phyloP scores from a whole-genome alignment of 2,797 vertebrate genomes.

The Coilia nasus region DNA sequence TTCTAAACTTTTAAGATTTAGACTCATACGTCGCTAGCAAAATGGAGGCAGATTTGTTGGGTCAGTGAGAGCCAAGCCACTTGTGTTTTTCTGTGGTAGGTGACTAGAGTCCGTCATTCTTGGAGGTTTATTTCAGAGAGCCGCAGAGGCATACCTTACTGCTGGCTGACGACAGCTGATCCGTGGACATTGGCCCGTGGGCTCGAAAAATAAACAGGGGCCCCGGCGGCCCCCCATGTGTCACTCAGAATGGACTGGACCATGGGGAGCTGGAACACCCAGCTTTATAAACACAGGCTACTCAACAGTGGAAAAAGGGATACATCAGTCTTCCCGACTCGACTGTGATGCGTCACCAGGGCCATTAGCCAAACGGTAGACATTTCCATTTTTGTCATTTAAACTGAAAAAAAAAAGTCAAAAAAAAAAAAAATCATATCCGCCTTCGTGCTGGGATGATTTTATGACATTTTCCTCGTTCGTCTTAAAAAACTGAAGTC shows the following conservation, averaged over 20 bases:
- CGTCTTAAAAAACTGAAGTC: neutral
- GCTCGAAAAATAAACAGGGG: constrained; percentile 68
- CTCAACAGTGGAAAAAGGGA: constrained; percentile 37
- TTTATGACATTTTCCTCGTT: neutral
- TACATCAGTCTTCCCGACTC: constrained; percentile 35
- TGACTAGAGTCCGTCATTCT: constrained; percentile 54
- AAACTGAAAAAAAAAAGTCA: neutral
- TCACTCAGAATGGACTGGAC: constrained; percentile 49
- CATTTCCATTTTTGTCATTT: constrained; percentile 21
- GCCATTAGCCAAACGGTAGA: constrained; percentile 16
- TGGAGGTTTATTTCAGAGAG: constrained; percentile 57
- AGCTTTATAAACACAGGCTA: constrained; percentile 48
- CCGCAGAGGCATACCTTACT: constrained; percentile 55
- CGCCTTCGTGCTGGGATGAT: neutral
- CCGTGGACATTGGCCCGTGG: constrained; percentile 53
- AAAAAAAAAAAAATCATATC: neutral
- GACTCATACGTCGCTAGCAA: neutral
- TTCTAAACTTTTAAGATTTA: neutral
- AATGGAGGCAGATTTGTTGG: neutral
- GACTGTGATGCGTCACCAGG: constrained; percentile 24
- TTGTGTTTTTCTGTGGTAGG: constrained; percentile 52
- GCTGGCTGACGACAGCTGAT: constrained; percentile 61
- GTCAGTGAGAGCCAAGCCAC: constrained; percentile 34
- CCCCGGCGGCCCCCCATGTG: constrained; percentile 53
- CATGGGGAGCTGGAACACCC: constrained; percentile 42